Evolutionary conservation across 2,797 vertebrate genomes (phyloP).

Genomic region (Channa striata): DNA sequence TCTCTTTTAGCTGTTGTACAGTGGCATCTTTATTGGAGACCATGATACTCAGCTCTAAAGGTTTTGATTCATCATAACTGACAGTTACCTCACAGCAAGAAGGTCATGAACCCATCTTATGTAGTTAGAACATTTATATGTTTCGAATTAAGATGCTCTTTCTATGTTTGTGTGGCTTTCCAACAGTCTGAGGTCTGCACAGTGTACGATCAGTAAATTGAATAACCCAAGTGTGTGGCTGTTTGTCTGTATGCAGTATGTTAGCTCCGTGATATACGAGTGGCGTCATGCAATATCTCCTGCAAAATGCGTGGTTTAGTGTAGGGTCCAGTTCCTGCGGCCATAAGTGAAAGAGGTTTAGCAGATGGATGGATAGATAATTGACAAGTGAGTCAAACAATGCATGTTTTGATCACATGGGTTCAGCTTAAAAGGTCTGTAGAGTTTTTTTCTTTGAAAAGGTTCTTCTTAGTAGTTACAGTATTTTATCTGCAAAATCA

Average conservation of each 20-base stretch:
- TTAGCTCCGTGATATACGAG: conserved; percentile 1
- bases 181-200: conserved; percentile 7
- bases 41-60: conserved; percentile 47
- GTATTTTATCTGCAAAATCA: conserved; percentile 28
- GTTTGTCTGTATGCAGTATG: not conserved
- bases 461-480: not conserved
- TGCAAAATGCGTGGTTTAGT: conserved; percentile 3
- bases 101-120: conserved; percentile 1
- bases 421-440: conserved; percentile 6
- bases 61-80: conserved; percentile 57
- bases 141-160: conserved; percentile 7
- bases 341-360: conserved; percentile 5
- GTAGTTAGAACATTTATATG: not conserved
- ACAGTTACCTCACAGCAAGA: conserved; percentile 37
- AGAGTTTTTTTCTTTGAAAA: not conserved
- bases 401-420: conserved; percentile 4
- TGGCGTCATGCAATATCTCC: conserved; percentile 4
- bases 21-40: conserved; percentile 51
- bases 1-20: conserved; percentile 49
- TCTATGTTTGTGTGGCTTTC: conserved; percentile 7
- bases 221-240: not conserved
- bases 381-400: conserved; percentile 20
- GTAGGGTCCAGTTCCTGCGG: not conserved
- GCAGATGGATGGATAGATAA: conserved; percentile 18
- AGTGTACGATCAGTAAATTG: conserved; percentile 1